Conservation (phyloP, 2,888 invertebrate species). For the Eucera pruinosa region DNA sequence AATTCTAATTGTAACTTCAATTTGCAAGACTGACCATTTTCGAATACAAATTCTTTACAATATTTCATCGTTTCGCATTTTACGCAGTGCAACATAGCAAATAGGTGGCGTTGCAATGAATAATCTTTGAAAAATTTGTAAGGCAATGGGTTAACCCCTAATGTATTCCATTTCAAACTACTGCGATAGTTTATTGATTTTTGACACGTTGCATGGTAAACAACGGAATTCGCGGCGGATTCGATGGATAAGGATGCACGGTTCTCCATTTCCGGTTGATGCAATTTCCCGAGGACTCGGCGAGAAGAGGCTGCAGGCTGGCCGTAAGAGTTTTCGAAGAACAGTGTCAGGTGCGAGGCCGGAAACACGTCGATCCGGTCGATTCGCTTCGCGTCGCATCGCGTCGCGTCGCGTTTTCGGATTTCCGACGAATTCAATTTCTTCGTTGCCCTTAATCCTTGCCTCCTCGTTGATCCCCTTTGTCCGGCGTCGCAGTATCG, state of each 20-base stretch:
- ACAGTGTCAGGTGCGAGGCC: constrained; percentile 33
- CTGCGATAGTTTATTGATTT: too few species aligned
- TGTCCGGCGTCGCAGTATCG: constrained; percentile 50
- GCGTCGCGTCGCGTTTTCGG: constrained; percentile 42
- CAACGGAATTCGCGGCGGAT: too few species aligned
- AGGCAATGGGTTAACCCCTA: too few species aligned
- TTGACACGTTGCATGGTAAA: too few species aligned
- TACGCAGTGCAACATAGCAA: too few species aligned
- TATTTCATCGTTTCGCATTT: too few species aligned
- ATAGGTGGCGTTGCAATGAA: too few species aligned
- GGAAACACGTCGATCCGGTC: constrained; percentile 43
- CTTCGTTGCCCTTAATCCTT: constrained; percentile 52
- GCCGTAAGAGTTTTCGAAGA: constrained; percentile 41
- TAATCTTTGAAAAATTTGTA: too few species aligned
- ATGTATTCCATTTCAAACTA: too few species aligned
- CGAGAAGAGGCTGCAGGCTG: constrained; percentile 6
- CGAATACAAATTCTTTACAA: too few species aligned
- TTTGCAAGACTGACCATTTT: too few species aligned
- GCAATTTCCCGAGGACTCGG: constrained; percentile 30
- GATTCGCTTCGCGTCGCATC: constrained; percentile 15
- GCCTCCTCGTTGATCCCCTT: constrained; percentile 44
- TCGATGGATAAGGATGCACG: neutral
- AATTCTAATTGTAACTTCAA: too few species aligned
- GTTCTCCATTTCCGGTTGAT: constrained; percentile 13
- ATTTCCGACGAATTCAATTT: constrained; percentile 58